These are phyloP conservation scores for Spinus pinus DNA, from an alignment of 2,797 vertebrate species.

Conservation along the genomic window DNA sequence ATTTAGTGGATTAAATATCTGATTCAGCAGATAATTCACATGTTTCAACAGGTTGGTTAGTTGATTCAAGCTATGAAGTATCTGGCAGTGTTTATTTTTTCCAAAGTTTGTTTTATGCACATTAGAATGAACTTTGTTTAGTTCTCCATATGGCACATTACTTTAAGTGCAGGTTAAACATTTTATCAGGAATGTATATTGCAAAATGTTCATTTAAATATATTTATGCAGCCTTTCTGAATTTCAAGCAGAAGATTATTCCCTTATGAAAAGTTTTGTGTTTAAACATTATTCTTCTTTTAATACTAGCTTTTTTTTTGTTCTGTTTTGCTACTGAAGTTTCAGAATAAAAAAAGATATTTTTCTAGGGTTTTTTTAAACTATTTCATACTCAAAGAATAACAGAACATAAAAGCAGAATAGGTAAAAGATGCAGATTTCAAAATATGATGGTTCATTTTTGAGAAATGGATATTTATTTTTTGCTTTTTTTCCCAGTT, in stretches of 20 bases:
- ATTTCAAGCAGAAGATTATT: neutral
- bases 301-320: neutral
- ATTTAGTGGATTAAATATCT: conserved; percentile 40
- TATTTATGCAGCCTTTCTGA: neutral
- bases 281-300: neutral
- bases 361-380: neutral
- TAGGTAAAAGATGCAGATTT: neutral
- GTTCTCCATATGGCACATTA: conserved; percentile 9
- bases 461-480: neutral
- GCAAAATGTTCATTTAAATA: conserved; percentile 7
- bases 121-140: conserved; percentile 48
- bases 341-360: neutral
- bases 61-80: conserved; percentile 25
- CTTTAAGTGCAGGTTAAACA: conserved; percentile 47
- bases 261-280: neutral
- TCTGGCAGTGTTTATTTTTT: conserved; percentile 59
- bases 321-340: neutral
- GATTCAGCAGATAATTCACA: conserved; percentile 61
- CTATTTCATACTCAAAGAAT: neutral
- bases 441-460: neutral
- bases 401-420: neutral
- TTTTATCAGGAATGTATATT: neutral
- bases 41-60: conserved; percentile 58
- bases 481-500: neutral
- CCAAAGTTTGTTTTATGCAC: conserved; percentile 41